A percentile compares a stretch with the other conserved stretches of the same genome.
Evolutionary conservation across 2,113 vertebrate species (phyloP).

Genomic region (Hemicordylus capensis): DNA sequence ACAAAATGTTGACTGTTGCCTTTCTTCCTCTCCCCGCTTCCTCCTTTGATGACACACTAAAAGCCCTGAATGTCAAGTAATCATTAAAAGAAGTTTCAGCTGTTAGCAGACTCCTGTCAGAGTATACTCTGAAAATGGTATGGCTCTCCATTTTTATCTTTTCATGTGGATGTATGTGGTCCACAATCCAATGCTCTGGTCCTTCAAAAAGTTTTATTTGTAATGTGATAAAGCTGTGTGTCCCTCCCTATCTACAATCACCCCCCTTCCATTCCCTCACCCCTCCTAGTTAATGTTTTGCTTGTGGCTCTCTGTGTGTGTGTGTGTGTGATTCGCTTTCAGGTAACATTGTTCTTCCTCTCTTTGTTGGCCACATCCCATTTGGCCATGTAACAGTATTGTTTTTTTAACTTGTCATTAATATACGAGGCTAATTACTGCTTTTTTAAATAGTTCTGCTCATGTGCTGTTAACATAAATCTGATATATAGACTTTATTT

Average conservation of each 20-base stretch:
- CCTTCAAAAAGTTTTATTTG: slow-evolving; percentile 37
- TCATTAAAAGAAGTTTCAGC: neutral
- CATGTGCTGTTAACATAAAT: neutral
- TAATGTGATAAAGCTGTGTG: neutral
- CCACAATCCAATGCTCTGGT: neutral
- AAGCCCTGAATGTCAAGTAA: neutral
- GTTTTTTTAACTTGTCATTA: neutral
- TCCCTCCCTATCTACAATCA: rapidly evolving
- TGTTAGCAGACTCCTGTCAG: neutral
- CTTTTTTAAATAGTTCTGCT: neutral
- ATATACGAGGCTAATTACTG: too few species aligned
- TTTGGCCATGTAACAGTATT: neutral
- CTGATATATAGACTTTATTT: neutral
- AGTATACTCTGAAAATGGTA: slow-evolving; percentile 13
- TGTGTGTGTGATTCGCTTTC: slow-evolving; percentile 1
- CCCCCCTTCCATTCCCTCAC: neutral
- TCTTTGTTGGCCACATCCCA: neutral
- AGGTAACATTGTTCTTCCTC: slow-evolving; percentile 43
- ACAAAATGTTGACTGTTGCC: neutral
- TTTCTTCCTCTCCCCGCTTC: neutral
- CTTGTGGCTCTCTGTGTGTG: too few species aligned
- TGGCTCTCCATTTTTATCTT: neutral
- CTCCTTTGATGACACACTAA: neutral
- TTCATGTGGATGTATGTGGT: neutral
- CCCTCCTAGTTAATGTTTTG: neutral